Base-by-base conservation (phyloP, 1,140 invertebrate species). In the Nasonia vitripennis region DNA sequence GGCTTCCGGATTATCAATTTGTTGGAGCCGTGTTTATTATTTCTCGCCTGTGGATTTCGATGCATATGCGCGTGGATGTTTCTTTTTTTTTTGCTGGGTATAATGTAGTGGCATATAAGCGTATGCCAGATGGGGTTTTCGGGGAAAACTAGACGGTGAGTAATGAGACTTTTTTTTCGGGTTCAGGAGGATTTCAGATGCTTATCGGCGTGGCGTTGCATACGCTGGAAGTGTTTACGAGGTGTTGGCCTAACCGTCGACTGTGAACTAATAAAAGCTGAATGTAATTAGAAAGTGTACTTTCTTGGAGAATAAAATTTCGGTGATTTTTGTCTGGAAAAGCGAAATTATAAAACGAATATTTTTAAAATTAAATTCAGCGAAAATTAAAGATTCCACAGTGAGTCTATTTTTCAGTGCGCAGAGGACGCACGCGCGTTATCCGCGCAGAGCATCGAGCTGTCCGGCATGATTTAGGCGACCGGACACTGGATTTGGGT, bases 1-100 rank as follows among this genome's bases (percentile, higher is more conserved):
- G 89, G 89, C 87, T 92, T 90, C 90, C 89, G 89, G 91, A 93
- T 92, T 93, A 93, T 93, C 91, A 93, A 93, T 93, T 93, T 93
- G 91, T 93, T 92, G 91, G 90, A 88, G 88, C 11, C 88, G 88
- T 90, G 91, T 92, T 93, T 93, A 92, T 92, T 92, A 91, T 92
- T 91, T 90, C 88, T 84, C 87, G 45, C 41, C 75, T 77, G 27
- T 1, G 41, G 74, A 77, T 48, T 41, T 48, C 74, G 31, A 80
- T 68, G 83, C 83, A 78, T 84, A 31, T 78, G 34, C 31, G 81
- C 11, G 81, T 7, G 41, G 41, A 45, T 45, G 9, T 41, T 41
- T 27, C 23, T 41, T 34, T 74, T 74, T 27, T 20, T 17, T 0
- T 31, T 37, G 73, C 27, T 27, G 31, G 2, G 48, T 14, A 27